A percentile compares a stretch with the other conserved stretches of the same genome.
These are phyloP conservation scores for Zeus faber DNA, from an alignment of 2,113 vertebrate species.

Conservation along the genomic window DNA sequence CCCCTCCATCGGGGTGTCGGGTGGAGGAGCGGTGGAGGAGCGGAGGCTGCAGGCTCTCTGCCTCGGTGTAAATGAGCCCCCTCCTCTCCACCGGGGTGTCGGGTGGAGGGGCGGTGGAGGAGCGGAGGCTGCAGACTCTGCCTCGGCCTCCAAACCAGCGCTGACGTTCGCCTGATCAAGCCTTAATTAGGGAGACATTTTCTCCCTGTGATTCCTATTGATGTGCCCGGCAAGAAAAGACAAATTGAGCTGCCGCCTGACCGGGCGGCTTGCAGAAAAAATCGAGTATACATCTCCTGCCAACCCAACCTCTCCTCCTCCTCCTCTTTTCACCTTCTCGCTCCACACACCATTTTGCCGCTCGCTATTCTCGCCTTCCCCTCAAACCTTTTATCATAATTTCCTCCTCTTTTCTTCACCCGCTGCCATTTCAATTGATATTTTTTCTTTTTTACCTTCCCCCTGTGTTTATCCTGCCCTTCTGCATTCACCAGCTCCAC, in stretches of 20 bases:
- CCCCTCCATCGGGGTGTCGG: too few species aligned
- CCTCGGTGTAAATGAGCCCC: too few species aligned
- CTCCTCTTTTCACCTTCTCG: conserved; percentile 26
- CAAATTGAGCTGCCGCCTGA: conserved; percentile 84
- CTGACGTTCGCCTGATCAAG: conserved; percentile 91
- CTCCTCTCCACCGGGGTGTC: too few species aligned
- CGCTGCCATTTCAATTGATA: neutral
- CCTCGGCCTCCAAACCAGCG: conserved; percentile 77
- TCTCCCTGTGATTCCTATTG: conserved; percentile 95
- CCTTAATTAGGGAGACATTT: conserved; percentile 97
- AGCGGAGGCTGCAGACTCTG: too few species aligned
- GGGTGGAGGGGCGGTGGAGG: too few species aligned
- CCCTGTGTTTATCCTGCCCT: conserved; percentile 18
- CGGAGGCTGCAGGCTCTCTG: too few species aligned
- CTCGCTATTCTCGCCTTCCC: too few species aligned
- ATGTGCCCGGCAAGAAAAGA: conserved; percentile 79
- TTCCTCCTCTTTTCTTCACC: neutral
- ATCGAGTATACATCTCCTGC: conserved; percentile 60
- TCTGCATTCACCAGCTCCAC: neutral
- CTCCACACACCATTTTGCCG: neutral
- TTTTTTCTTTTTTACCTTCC: neutral
- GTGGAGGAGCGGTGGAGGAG: too few species aligned
- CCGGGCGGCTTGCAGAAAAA: conserved; percentile 85
- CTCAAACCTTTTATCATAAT: neutral
- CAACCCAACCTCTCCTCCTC: conserved; percentile 14